These are phyloP conservation scores for Vulpes lagopus DNA, from an alignment of 2,113 vertebrate genomes.

Conservation along the genomic window DNA sequence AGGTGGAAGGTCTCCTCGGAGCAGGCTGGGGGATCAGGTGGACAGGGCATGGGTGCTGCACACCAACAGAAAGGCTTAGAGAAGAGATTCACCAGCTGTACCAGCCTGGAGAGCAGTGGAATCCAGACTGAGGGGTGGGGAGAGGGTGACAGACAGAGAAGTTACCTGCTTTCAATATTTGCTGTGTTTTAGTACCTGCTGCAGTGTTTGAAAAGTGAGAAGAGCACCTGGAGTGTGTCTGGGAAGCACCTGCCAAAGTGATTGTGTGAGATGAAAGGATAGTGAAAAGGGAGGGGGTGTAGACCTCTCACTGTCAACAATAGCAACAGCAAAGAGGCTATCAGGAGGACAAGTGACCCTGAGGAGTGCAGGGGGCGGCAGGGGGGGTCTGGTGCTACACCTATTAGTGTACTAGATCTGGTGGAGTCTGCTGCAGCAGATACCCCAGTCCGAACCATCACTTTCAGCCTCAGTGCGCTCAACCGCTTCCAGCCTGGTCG, in stretches of 20 bases:
- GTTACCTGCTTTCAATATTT: constrained; percentile 84
- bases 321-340: constrained; percentile 35
- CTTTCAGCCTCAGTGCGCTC: constrained; percentile 96
- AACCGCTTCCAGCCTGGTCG: constrained; percentile 97
- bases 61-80: not conserved
- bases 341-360: constrained; percentile 88
- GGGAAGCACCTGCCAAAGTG: constrained; percentile 53
- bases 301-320: not conserved
- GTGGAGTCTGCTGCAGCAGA: constrained; percentile 98
- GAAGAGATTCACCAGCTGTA: rapidly evolving
- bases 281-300: rapidly evolving
- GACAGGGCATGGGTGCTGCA: constrained; percentile 77
- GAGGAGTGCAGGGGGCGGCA: constrained; percentile 84
- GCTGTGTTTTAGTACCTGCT: constrained; percentile 90
- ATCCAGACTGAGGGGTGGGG: not conserved
- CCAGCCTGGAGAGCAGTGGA: not conserved
- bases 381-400: constrained; percentile 88
- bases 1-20: not conserved
- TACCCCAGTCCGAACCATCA: constrained; percentile 96
- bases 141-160: not conserved
- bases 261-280: rapidly evolving
- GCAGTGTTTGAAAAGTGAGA: constrained; percentile 89
- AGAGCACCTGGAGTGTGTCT: constrained; percentile 45
- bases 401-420: constrained; percentile 94
- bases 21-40: not conserved